Base-by-base conservation (phyloP, 2,797 vertebrate species). In the Xenentodon cancila region DNA sequence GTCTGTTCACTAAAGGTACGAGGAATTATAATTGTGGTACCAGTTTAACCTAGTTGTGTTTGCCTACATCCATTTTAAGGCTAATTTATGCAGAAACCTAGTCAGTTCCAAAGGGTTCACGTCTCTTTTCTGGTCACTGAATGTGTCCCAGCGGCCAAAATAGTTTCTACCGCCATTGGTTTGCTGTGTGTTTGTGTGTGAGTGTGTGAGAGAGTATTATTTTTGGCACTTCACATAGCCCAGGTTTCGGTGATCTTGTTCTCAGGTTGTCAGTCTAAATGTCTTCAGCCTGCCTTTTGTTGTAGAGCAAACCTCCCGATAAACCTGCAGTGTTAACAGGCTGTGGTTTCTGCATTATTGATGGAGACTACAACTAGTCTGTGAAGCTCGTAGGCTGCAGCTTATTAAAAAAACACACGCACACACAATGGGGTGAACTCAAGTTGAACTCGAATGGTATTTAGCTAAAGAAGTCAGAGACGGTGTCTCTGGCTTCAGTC, bases 261-360 rank as follows among this genome's bases (percentile, higher is more conserved):
- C 32, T 62, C 65, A 56, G 60, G 67, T 60, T 61, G 64, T 73
- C 45, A 11, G 44, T 59, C 70, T 69, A 61, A 76, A 67, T 32
- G 17, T 78, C 62, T 53, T 47, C 65, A 52, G 55, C 49, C 70
- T 1, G 62, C 49, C 66, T 80, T 79, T 15, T 40, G 37, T 40
- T 80, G 73, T 81, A 40, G 37, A 40, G 37, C 37, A 40, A 15
- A 16, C 37, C 13, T 40, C 37, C 16, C n/a, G 7, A 46, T 46
- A 46, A 46, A 46, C 16, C 81, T 63, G 54, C 47, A 66, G 77
- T 75, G 82, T 82, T 79, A 80, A 76, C 81, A 69, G 80, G 42
- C 87, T 84, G 65, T 60, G 73, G 45, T 52, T 54, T 59, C 62
- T 90, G 79, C 84, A 88, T 89, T 90, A 90, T 89, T 91, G 73